Evolutionary conservation across 2,888 invertebrate genomes (phyloP).

Genomic region (Tenthredo amoena): DNA sequence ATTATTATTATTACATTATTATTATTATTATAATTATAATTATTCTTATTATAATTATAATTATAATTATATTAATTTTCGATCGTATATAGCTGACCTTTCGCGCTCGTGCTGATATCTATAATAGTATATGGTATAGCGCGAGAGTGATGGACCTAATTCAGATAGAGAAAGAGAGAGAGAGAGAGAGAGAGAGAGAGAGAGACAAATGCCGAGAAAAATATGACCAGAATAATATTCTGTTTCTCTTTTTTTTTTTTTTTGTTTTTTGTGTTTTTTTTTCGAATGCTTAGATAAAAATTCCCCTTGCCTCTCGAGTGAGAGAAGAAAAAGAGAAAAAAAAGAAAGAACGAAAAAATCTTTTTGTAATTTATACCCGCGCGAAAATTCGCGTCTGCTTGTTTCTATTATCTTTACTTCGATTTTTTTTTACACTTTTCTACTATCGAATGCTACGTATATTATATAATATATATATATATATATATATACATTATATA

Average conservation of each 20-base stretch:
- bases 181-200: not conserved
- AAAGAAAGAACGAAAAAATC: not conserved
- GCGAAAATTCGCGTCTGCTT: not conserved
- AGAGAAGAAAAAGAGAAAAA: not conserved
- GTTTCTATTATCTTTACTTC: not conserved
- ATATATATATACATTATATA: no score
- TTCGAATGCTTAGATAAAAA: not conserved
- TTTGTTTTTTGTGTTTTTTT: not conserved
- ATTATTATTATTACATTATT: slow-evolving; percentile 65
- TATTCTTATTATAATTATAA: slow-evolving; percentile 67
- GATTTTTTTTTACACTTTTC: slow-evolving; percentile 24
- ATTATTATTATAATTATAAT: slow-evolving; percentile 66
- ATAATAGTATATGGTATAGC: not conserved
- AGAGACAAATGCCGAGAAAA: not conserved
- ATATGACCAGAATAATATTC: slow-evolving; percentile 26
- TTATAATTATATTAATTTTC: slow-evolving; percentile 71
- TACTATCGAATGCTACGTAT: not conserved
- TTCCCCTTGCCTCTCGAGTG: not conserved
- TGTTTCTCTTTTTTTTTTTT: not conserved
- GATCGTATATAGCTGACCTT: slow-evolving; percentile 39
- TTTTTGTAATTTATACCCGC: not conserved
- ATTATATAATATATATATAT: not conserved
- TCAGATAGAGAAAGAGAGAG: not conserved
- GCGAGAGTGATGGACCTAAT: slow-evolving; percentile 1
- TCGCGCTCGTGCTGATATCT: slow-evolving; percentile 14